Evolutionary conservation across 2,888 invertebrate genomes (phyloP).

Genomic region (Linnaemya tessellans): DNA sequence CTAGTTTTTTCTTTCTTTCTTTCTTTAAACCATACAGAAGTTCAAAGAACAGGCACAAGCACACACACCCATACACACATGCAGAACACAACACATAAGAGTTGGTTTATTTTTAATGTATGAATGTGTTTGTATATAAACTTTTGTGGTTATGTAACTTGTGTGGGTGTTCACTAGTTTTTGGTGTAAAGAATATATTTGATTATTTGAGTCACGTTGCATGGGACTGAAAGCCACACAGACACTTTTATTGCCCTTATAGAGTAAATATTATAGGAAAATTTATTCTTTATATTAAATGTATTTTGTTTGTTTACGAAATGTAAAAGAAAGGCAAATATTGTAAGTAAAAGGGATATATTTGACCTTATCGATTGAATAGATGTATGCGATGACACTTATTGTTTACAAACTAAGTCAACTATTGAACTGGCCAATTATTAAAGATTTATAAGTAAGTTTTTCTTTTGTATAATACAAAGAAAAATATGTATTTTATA

Average conservation of each 20-base stretch:
- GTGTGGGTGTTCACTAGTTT: constrained; percentile 16
- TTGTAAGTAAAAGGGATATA: background rate
- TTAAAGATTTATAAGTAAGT: too few species aligned
- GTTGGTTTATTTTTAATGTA: background rate
- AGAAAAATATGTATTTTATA: too few species aligned
- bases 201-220: constrained; percentile 57
- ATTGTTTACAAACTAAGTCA: too few species aligned
- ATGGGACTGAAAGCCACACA: constrained; percentile 42
- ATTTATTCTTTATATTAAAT: background rate
- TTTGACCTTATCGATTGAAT: too few species aligned
- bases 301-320: background rate
- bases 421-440: too few species aligned
- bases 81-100: background rate
- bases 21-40: too few species aligned
- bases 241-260: constrained; percentile 48
- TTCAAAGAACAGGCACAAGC: background rate
- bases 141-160: background rate
- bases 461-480: too few species aligned
- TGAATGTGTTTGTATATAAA: background rate
- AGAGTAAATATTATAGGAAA: constrained; percentile 21
- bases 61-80: background rate
- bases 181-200: constrained; percentile 10
- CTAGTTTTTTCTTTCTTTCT: constrained; percentile 1
- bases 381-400: too few species aligned
- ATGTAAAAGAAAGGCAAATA: background rate